These are phyloP conservation scores for Parascotia fuliginaria DNA, from an alignment of 2,888 invertebrate species.

Conservation along the genomic window DNA sequence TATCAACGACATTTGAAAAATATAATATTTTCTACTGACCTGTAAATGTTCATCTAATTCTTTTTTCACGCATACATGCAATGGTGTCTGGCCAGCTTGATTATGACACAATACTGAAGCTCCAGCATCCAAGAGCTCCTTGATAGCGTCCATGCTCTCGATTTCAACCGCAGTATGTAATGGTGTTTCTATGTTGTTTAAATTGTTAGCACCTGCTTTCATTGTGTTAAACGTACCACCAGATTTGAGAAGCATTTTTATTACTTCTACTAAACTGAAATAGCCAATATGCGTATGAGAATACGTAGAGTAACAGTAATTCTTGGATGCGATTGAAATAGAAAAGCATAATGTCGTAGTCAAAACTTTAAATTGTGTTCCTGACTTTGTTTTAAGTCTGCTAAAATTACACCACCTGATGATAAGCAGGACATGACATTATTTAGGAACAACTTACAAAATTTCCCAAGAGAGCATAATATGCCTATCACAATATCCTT, in stretches of 20 bases:
- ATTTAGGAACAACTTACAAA: not conserved
- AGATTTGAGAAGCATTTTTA: constrained; percentile 60
- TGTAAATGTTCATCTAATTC: constrained; percentile 73
- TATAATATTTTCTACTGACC: constrained; percentile 48
- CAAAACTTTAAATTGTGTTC: too few species aligned
- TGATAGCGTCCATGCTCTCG: constrained; percentile 71
- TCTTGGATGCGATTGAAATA: too few species aligned
- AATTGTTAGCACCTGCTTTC: constrained; percentile 27
- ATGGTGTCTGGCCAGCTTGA: constrained; percentile 74
- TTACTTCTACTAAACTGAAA: constrained; percentile 60
- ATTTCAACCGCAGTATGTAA: constrained; percentile 83
- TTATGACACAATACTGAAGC: constrained; percentile 73
- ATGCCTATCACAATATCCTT: too few species aligned
- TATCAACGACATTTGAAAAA: too few species aligned
- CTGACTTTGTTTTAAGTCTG: too few species aligned
- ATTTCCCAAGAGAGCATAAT: not conserved
- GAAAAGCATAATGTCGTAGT: too few species aligned
- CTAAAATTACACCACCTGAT: too few species aligned
- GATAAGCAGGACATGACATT: not conserved
- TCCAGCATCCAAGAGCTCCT: constrained; percentile 70
- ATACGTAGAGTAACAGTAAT: too few species aligned
- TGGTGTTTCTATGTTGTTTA: constrained; percentile 65
- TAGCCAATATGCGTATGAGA: too few species aligned
- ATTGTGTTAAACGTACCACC: constrained; percentile 59
- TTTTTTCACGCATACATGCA: constrained; percentile 81